Conservation (phyloP, 2,888 invertebrate species). For the Holacanthella duospinosa region DNA sequence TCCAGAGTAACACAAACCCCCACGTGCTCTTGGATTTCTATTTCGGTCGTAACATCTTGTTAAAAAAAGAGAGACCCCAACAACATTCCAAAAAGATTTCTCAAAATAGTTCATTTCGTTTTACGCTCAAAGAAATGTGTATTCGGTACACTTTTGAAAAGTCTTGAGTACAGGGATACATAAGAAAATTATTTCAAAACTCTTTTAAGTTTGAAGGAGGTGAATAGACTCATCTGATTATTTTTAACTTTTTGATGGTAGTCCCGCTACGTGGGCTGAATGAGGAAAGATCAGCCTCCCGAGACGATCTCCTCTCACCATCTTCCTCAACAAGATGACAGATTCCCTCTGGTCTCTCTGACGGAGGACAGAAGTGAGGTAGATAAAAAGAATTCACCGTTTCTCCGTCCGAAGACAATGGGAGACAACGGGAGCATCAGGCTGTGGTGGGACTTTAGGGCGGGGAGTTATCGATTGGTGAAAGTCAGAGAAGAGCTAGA, state of each 20-base stretch:
- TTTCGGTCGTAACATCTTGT: background rate
- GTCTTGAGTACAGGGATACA: background rate
- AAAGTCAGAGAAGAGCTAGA: background rate
- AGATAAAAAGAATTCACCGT: background rate
- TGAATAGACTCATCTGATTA: conserved; percentile 5
- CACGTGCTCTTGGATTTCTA: background rate
- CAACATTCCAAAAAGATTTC: background rate
- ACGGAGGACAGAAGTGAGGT: background rate
- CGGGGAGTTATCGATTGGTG: background rate
- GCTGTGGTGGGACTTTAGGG: background rate
- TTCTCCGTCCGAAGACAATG: background rate
- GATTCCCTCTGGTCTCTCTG: background rate
- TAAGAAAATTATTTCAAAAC: background rate
- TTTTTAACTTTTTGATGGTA: conserved; percentile 2
- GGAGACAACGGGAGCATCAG: conserved; percentile 4
- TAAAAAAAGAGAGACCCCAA: background rate
- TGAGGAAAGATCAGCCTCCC: background rate
- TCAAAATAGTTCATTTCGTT: conserved; percentile 1
- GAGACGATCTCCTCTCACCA: conserved; percentile 3
- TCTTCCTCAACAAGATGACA: background rate
- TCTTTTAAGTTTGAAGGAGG: too few relatives aligned
- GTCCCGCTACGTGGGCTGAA: conserved; percentile 1
- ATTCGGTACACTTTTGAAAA: too few relatives aligned
- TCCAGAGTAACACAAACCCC: background rate
- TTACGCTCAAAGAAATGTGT: too few relatives aligned